These are phyloP conservation scores for Dicrurus megarhynchus DNA, from an alignment of 2,113 vertebrate genomes.

Conservation along the genomic window DNA sequence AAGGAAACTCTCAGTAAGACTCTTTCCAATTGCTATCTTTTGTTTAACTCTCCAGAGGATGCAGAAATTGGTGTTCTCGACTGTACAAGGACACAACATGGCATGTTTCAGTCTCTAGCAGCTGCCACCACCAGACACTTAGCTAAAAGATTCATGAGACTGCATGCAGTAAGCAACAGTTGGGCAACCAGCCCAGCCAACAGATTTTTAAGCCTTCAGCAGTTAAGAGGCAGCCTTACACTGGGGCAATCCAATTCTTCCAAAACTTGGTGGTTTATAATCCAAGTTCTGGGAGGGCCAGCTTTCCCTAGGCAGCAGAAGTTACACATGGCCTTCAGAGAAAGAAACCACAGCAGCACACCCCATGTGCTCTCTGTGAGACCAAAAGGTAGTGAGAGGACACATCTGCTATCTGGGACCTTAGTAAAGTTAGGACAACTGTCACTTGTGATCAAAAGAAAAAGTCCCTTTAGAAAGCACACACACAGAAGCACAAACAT, in stretches of 20 bases:
- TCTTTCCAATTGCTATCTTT: neutral
- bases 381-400: neutral
- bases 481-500: neutral
- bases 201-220: neutral
- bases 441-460: neutral
- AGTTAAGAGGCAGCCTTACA: neutral
- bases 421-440: neutral
- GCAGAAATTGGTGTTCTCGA: neutral
- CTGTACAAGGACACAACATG: neutral
- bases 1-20: neutral
- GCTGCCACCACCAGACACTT: neutral
- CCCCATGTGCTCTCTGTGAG: accelerated
- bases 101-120: neutral
- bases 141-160: neutral
- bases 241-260: neutral
- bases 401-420: neutral
- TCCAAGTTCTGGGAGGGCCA: neutral
- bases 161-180: neutral
- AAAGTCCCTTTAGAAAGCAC: neutral
- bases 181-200: neutral
- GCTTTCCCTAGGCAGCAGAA: neutral
- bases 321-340: neutral
- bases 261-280: neutral
- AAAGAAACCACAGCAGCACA: neutral
- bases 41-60: neutral